Base-by-base conservation (phyloP, 2,888 invertebrate species). In the Xanthia togata region DNA sequence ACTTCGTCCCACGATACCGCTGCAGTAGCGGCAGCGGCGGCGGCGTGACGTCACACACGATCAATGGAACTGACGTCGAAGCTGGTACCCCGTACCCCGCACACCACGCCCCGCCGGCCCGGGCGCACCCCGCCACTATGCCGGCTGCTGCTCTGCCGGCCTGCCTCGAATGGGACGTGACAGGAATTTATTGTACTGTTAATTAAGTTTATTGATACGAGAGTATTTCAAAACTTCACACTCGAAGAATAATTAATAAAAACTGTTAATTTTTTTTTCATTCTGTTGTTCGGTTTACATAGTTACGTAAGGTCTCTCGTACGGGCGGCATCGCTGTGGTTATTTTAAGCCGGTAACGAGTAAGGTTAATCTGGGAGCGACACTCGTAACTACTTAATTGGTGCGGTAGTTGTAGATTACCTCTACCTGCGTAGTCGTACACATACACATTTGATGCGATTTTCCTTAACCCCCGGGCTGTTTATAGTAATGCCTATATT, bases 1-100 rank as follows among this genome's bases (percentile, higher is more conserved):
- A 70, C 81, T 74, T 85, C 85, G 80, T 82, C 78, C 85, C 88
- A 86, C 88, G 86, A 87, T 82, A 77, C 86, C 90, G 91, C 92
- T 92, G 94, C 93, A 93, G 91, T 92, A 85, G 76, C 87, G 86
- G 81, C 41, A 41, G 9, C 87, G 84, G 73, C 82, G 82, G 83
- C 57, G 70, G 88, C 74, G 92, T 95, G 95, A 94, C 95, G 95
- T 95, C 94, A 93, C 85, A 79, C 87, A 81, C 95, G 94, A 95
- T 95, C 95, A 94, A 95, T 95, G 95, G 94, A 91, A 89, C 93
- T 94, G 94, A 94, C 94, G 94, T 93, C 87, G 92, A 82, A 78
- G 73, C 84, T 84, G 76, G 84, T 73, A 75, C 82, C 77, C 81
- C 84, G 68, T 59, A 74, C 73, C 85, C 75, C 78, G n/a, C n/a